Evolutionary conservation across 2,113 vertebrate genomes (phyloP), one percentile per base, ranked within the genome.

Genomic region (Phycodurus eques): DNA sequence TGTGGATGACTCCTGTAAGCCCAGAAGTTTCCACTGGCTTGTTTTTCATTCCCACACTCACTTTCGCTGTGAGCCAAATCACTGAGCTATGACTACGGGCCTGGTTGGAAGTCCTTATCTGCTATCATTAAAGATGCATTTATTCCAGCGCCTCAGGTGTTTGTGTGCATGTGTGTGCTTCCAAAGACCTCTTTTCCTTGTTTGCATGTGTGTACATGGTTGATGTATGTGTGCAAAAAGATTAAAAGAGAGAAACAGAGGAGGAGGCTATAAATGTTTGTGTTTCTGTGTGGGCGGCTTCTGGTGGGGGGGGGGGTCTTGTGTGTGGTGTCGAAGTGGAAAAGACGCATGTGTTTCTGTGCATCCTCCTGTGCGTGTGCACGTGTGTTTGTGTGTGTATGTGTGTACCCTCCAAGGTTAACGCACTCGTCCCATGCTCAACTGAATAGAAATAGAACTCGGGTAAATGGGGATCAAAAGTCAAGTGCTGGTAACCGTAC

Each of bases 401-500:
- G 43, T 66, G 84, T 80, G 80, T 77, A 74, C 85, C 85, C 77
- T 85, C 85, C 91, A 93, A 92, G 91, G 90, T 92, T 91, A 92
- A 90, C 87, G 70, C 84, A 88, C 82, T 90, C 88, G 87, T 88
- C 87, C 89, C 85, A 89, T 85, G 88, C 81, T 87, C 74, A 87
- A 76, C 78, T 84, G 85, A 92, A 92, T 88, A 87, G 85, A 91
- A 85, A 92, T 88, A 88, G 87, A 89, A 83, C 65, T 78, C 70
- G 90, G 88, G 87, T 91, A 93, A 92, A 92, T 91, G 86, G 90
- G 90, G 91, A 91, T 91, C 92, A 92, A 82, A 88, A 92, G 91
- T 92, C 89, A 92, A 92, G 84, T 76, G 85, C 89, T 91, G 73
- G 85, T 80, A 87, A 92, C 90, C 86, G 85, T 87, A 89, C 88